Conservation (phyloP, 2,797 vertebrate species). For the Falco novaeseelandiae region DNA sequence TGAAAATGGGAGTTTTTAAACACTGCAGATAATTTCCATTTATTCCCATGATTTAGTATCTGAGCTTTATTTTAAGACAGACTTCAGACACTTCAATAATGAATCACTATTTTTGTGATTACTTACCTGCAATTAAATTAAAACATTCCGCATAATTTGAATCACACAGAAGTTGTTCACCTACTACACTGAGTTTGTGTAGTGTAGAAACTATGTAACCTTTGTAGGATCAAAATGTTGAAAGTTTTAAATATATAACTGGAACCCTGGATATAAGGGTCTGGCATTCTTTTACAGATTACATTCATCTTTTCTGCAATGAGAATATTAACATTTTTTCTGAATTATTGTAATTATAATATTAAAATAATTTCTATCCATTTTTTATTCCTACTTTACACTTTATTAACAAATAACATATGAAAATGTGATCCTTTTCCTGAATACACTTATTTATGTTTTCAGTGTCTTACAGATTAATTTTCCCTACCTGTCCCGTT, state of each 20-base stretch:
- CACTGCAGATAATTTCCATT: neutral
- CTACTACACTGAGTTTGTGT: neutral
- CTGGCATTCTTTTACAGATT: neutral
- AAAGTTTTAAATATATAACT: neutral
- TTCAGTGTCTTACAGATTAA: neutral
- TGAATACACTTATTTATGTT: neutral
- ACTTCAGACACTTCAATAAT: neutral
- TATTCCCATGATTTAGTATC: neutral
- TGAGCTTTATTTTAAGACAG: neutral
- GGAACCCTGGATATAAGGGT: neutral
- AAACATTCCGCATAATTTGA: neutral
- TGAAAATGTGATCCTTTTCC: neutral
- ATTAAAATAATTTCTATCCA: neutral
- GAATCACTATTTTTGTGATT: neutral
- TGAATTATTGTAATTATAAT: neutral
- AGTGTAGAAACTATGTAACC: neutral
- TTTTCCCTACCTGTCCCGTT: conserved; percentile 90
- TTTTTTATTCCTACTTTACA: neutral
- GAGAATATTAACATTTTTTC: neutral
- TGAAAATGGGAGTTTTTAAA: neutral
- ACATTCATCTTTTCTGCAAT: neutral
- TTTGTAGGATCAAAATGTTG: neutral
- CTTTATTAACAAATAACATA: neutral
- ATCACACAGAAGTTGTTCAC: neutral
- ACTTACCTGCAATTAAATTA: neutral